Conservation (phyloP, 1,140 invertebrate genomes). For the Drosophila kurseongensis region DNA sequence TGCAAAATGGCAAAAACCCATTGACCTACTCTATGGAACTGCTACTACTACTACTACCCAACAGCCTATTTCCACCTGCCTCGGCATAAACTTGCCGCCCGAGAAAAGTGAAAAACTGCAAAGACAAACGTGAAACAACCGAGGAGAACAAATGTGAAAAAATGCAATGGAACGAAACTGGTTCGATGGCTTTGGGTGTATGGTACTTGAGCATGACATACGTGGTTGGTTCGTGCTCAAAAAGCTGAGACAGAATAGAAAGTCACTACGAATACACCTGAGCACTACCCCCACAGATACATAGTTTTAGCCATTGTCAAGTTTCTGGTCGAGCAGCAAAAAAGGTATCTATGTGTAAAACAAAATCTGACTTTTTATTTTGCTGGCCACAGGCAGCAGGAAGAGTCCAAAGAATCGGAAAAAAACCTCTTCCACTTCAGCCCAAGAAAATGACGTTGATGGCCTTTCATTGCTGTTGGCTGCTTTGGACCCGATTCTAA, state of each 20-base stretch:
- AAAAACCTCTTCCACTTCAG: constrained; percentile 39
- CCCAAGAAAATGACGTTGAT: constrained; percentile 48
- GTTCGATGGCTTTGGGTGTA: constrained; percentile 57
- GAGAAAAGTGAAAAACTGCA: constrained; percentile 60
- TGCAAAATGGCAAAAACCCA: constrained; percentile 54
- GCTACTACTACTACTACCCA: constrained; percentile 11
- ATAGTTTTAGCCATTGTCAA: constrained; percentile 61
- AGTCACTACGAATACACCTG: constrained; percentile 60
- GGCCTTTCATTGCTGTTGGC: constrained; percentile 43
- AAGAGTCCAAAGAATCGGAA: constrained; percentile 24
- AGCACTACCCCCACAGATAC: constrained; percentile 25
- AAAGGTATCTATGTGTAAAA: constrained; percentile 8
- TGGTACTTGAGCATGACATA: constrained; percentile 65
- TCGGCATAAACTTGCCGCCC: constrained; percentile 31
- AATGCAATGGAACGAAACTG: constrained; percentile 50
- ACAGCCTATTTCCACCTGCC: constrained; percentile 26
- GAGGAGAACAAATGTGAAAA: constrained; percentile 2
- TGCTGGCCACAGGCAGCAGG: constrained; percentile 26
- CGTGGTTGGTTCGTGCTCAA: constrained; percentile 62
- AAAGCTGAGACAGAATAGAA: constrained; percentile 45
- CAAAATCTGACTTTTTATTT: constrained; percentile 36
- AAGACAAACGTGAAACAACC: constrained; percentile 12
- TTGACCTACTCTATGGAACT: constrained; percentile 56
- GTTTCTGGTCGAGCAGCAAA: constrained; percentile 35
- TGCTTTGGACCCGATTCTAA: constrained; percentile 23